Conservation (phyloP, 2,113 vertebrate genomes). For the Chloropsis cyanopogon region DNA sequence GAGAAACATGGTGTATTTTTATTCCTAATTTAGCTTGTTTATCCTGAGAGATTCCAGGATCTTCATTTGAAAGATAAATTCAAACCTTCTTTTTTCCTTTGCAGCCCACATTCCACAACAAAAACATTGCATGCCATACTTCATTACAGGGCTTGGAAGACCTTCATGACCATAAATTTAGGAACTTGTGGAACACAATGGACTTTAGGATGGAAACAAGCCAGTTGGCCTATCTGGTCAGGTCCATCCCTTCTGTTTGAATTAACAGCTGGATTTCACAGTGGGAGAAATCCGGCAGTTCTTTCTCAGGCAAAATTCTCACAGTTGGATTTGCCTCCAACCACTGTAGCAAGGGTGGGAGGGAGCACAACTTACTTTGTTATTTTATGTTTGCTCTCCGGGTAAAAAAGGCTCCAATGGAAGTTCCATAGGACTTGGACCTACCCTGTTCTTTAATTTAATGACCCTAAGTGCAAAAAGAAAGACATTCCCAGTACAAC, state of each 20-base stretch:
- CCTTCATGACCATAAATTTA: conserved; percentile 60
- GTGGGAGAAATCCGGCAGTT: conserved; percentile 63
- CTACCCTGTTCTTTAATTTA: conserved; percentile 48
- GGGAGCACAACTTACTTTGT: conserved; percentile 58
- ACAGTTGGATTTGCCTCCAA: conserved; percentile 59
- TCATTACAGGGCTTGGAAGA: conserved; percentile 45
- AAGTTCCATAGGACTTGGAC: conserved; percentile 33
- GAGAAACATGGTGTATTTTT: conserved; percentile 45
- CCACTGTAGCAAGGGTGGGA: conserved; percentile 28
- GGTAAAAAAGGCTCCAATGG: conserved; percentile 18
- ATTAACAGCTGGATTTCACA: conserved; percentile 65
- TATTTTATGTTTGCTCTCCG: conserved; percentile 57
- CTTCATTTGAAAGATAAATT: conserved; percentile 45
- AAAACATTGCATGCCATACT: conserved; percentile 50
- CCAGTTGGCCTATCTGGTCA: conserved; percentile 65
- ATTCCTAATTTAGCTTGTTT: conserved; percentile 56
- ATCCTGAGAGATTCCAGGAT: conserved; percentile 34
- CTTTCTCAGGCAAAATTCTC: conserved; percentile 62
- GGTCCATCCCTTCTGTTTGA: conserved; percentile 67
- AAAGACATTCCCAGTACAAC: not conserved
- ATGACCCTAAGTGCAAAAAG: not conserved
- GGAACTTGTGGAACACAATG: conserved; percentile 54
- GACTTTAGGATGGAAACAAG: conserved; percentile 52
- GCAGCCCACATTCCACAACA: conserved; percentile 11
- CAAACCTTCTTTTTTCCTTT: conserved; percentile 52